Base-by-base conservation (phyloP, 2,888 invertebrate species). In the Drosophila aldrichi region DNA sequence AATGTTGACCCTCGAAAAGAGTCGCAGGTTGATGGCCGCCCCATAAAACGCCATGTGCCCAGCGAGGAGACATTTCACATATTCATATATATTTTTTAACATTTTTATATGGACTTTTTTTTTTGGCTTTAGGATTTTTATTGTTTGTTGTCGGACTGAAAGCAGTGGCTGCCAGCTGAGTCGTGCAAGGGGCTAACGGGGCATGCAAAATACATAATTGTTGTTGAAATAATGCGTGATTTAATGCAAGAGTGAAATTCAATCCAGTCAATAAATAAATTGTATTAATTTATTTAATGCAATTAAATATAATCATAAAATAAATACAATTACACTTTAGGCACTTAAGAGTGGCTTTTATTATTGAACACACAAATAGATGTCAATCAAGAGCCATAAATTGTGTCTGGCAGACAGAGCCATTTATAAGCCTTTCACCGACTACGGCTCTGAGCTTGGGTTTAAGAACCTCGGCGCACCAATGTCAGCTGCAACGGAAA, bases 401-500 rank as follows among this genome's bases (percentile, higher is more conserved):
- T 52, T 16, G 10, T 3, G 4, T 25, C 2, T 12, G 6, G n/a
- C 10, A 16, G 38, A 7, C 38, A n/a, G 22, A 12, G 12, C n/a
- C 22, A 38, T 54, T 38, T 38, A 38, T 38, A 20, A 36, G 14
- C 46, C 34, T 58, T 48, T 48, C 40, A 40, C 40, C 14, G n/a
- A 29, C 55, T n/a, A 56, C 25, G 66, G 9, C 40, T 20, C 40
- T 66, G 67, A 16, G 12, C n/a, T 25, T 8, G 29, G 64, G 61
- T 57, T 52, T 64, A 64, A 74, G 59, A 62, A 58, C 66, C 67
- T 29, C 68, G 52, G 3, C 8, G 4, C 38, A 25, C 55, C 71
- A 72, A 63, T 72, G 79, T 58, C 63, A 41, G 58, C 59, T 63
- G 55, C 20, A 43, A 67, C 74, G 77, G 64, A 29, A 70, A 70